Evolutionary conservation across 2,888 invertebrate species (phyloP), one percentile per base, ranked within the genome.

Genomic region (Saturnia japonica): DNA sequence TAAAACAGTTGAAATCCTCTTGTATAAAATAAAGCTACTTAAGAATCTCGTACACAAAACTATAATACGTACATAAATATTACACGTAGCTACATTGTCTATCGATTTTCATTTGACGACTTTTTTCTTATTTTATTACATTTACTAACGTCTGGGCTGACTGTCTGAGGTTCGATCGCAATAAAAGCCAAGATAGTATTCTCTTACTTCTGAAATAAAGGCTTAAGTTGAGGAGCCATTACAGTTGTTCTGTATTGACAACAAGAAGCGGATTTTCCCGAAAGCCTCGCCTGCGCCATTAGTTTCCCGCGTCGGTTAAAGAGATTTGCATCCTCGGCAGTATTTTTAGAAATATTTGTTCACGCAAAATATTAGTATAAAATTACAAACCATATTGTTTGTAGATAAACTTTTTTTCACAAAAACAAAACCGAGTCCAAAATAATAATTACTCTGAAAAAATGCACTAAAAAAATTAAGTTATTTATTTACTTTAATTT

Each of bases 251-350:
- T 88, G 93, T 94, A 93, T 93, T 93, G 93, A 94, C 93, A 94
- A 94, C 92, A 91, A 91, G 91, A 91, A 93, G 90, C 91, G 92
- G 93, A 93, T 94, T 93, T 92, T 84, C 83, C 84, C 88, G 88
- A 92, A 92, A 93, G 91, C 92, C 89, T 89, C 93, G 93, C 93
- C 92, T 93, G 85, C 85, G 91, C 93, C 93, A 94, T 94, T 94
- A 94, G 93, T 93, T 94, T 91, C 90, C 88, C 92, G 91, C 91
- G 86, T 91, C 88, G 91, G 91, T 93, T 93, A 93, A 93, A 93
- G 93, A 93, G 93, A 93, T 93, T 94, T 93, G 90, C 91, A 84
- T 88, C 88, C 85, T 84, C 86, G 85, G 85, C 87, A 86, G 88
- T 86, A 87, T 90, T 90, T 91, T 87, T 84, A 83, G 91, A 90